phyloP scores from a whole-genome alignment of 2,113 vertebrate genomes.

The Rana temporaria region DNA sequence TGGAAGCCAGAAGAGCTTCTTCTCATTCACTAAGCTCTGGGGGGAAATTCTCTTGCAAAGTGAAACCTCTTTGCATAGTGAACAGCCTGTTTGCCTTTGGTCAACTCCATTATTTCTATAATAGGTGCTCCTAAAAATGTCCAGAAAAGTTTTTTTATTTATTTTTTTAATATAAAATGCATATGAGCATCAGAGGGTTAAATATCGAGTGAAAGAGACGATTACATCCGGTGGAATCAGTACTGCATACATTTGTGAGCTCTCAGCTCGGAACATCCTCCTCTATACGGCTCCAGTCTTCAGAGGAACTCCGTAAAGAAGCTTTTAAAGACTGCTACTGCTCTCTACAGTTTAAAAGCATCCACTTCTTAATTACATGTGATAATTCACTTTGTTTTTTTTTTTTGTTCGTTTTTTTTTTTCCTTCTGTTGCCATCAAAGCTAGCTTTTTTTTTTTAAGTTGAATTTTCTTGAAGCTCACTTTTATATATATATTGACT shows the following conservation, averaged over 20 bases:
- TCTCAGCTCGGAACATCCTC: constrained; percentile 70
- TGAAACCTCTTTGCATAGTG: too few relatives aligned
- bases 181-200: background rate
- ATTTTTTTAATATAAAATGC: too few relatives aligned
- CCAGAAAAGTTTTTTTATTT: too few relatives aligned
- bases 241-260: constrained; percentile 66
- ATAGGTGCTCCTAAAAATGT: too few relatives aligned
- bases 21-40: too few relatives aligned
- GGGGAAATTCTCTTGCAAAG: too few relatives aligned
- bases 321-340: constrained; percentile 97
- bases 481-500: constrained; percentile 74
- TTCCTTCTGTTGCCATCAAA: constrained; percentile 73
- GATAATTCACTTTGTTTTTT: constrained; percentile 82
- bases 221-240: constrained; percentile 64
- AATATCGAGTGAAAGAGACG: constrained; percentile 52
- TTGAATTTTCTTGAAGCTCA: constrained; percentile 69
- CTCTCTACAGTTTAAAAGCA: constrained; percentile 97
- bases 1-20: too few relatives aligned
- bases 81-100: too few relatives aligned
- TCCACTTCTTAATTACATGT: constrained; percentile 85
- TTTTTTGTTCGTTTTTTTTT: constrained; percentile 77
- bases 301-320: constrained; percentile 71
- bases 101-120: too few relatives aligned
- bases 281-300: constrained; percentile 73
- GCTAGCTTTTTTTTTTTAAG: constrained; percentile 73